A percentile compares a stretch with the other conserved stretches of the same genome.
phyloP scores from a whole-genome alignment of 2,888 invertebrate species.

The Tupiocoris notatus region DNA sequence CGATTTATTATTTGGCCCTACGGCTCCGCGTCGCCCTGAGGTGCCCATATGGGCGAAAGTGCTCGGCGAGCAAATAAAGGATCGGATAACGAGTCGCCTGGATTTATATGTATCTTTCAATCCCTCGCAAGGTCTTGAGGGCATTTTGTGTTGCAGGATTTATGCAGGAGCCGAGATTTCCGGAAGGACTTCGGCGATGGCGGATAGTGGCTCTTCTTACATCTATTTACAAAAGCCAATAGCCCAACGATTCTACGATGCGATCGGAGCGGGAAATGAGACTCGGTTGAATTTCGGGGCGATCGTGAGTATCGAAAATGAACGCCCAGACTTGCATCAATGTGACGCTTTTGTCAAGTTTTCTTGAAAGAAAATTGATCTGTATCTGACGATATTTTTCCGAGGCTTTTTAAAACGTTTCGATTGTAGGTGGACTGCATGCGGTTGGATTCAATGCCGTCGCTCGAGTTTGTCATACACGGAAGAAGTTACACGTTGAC shows the following conservation, averaged over 20 bases:
- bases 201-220: slow-evolving; percentile 13
- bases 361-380: no score
- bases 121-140: no score
- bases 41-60: not conserved
- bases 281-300: not conserved
- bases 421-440: slow-evolving; percentile 31
- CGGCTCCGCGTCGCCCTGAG: no score
- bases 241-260: not conserved
- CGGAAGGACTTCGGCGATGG: not conserved
- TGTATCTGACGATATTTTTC: no score
- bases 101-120: not conserved
- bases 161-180: not conserved
- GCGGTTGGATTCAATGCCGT: slow-evolving; percentile 5
- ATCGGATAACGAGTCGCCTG: no score
- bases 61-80: no score
- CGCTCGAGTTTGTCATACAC: slow-evolving; percentile 1
- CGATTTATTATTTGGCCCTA: no score
- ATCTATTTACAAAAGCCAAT: slow-evolving; percentile 7
- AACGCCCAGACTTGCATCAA: no score
- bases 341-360: no score
- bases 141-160: slow-evolving; percentile 26
- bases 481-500: not conserved
- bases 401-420: no score
- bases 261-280: not conserved
- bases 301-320: slow-evolving; percentile 19